These are phyloP conservation scores for Philonicus albiceps DNA, from an alignment of 2,888 invertebrate species.

Conservation along the genomic window DNA sequence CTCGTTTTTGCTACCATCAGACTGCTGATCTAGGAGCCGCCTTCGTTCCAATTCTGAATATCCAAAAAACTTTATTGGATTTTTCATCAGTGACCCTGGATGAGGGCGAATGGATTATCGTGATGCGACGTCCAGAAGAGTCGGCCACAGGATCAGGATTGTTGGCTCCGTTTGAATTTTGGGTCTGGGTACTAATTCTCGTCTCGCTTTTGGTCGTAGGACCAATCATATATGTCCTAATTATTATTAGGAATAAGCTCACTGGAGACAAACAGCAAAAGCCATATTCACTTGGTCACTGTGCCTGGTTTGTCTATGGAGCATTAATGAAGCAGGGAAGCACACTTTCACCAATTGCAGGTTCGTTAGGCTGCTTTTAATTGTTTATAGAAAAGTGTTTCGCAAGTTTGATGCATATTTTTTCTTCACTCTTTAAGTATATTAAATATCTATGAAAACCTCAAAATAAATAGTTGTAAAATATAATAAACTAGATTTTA, in stretches of 20 bases:
- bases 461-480: no score
- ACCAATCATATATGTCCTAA: conserved; percentile 78
- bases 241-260: conserved; percentile 70
- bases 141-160: conserved; percentile 85
- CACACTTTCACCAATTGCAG: conserved; percentile 79
- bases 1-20: conserved; percentile 61
- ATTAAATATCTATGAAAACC: background rate
- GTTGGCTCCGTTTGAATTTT: conserved; percentile 78
- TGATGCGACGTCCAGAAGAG: conserved; percentile 81
- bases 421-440: background rate
- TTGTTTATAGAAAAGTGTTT: background rate
- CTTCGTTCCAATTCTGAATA: conserved; percentile 74
- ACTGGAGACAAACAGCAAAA: conserved; percentile 68
- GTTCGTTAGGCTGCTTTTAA: conserved; percentile 61
- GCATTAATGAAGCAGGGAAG: conserved; percentile 89
- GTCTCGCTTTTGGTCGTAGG: conserved; percentile 77
- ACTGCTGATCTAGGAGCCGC: conserved; percentile 80
- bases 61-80: conserved; percentile 66
- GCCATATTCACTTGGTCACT: conserved; percentile 72
- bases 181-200: conserved; percentile 78
- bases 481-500: no score
- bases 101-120: conserved; percentile 79
- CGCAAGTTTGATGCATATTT: background rate
- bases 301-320: conserved; percentile 88
- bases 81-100: conserved; percentile 73